Percentiles rank a stretch among this genome's conserved stretches.
These are phyloP conservation scores for Psittacula cyanocephala DNA, from an alignment of 2,113 vertebrate genomes.

Conservation along the genomic window DNA sequence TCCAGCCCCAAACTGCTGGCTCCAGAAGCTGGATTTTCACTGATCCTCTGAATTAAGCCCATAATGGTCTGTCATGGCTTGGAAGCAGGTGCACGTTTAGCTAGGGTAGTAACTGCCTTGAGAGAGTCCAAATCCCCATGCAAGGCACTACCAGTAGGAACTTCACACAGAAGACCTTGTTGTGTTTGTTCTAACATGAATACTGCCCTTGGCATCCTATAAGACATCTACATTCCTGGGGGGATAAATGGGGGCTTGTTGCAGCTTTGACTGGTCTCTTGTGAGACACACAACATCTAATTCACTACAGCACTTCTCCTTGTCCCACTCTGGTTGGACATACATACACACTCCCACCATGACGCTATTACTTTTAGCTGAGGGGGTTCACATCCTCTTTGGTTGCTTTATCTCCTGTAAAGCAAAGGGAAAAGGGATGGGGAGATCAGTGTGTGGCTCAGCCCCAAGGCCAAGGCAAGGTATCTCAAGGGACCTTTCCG, in stretches of 20 bases:
- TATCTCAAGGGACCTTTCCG: neutral
- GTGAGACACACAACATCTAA: slow-evolving; percentile 29
- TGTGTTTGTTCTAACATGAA: slow-evolving; percentile 36
- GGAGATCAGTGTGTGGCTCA: neutral
- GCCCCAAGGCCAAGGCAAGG: neutral
- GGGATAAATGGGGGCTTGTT: slow-evolving; percentile 46
- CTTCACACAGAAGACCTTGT: slow-evolving; percentile 36
- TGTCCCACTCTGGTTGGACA: neutral
- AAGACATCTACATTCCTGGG: neutral
- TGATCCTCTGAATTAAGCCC: neutral
- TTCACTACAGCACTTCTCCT: slow-evolving; percentile 17
- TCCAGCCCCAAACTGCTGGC: neutral
- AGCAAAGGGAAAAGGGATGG: neutral
- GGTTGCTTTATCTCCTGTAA: neutral
- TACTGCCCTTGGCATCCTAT: slow-evolving; percentile 19
- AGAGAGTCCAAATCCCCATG: neutral
- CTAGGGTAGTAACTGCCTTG: neutral
- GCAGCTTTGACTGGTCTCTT: slow-evolving; percentile 30
- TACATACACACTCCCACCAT: neutral
- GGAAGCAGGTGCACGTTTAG: neutral
- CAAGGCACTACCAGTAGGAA: neutral
- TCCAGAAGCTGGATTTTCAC: neutral
- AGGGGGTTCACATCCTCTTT: neutral
- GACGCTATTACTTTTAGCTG: neutral
- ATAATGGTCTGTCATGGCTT: neutral